Base-by-base conservation (phyloP, 1,140 invertebrate genomes). In the Diplogasteroides magnus region DNA sequence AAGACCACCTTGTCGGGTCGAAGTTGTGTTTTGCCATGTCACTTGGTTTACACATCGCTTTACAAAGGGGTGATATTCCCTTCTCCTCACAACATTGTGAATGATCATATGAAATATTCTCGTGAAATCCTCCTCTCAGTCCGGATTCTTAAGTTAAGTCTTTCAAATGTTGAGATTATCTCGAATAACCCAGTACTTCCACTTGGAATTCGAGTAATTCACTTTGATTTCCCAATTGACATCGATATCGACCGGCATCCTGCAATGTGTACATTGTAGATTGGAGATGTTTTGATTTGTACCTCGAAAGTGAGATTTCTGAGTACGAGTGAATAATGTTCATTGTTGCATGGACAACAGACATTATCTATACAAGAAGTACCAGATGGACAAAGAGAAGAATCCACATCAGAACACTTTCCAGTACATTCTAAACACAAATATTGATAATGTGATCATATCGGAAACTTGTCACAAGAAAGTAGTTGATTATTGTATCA, bases 61-160 rank as follows among this genome's bases (percentile, higher is more conserved):
- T 32, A 56, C 74, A 76, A 11, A 68, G 25, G 1, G 64, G 64
- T 56, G 74, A 76, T 25, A 76, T 76, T 59, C 74, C 74, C 32
- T 76, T 76, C 15, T 71, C 60, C 56, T 76, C 64, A 48, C 74
- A 76, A 48, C 74, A 76, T 31, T 67, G 68, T 15, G 68, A 75
- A 58, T 76, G 74, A 57, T 76, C 74, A 48, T 76, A 76, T 1
- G 74, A 70, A 29, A 76, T 72, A 37, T 76, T 76, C 31, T 76
- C 69, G 64, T 75, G 73, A 63, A 76, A 76, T 23, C 73, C 74
- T 61, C 68, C 68, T 19, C 67, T 48, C 1, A 76, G 68, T 56
- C 69, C 73, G 28, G 72, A 69, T 60, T 76, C 74, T 76, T 58
- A 67, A 73, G 59, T 29, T 32, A 11, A 29, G 19, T 23, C 14